A percentile compares a stretch with the other conserved stretches of the same genome.
These are phyloP conservation scores for Turritopsis rubra DNA, from an alignment of 30 jellyfish, hydroid and myxozoan genomes.

Conservation along the genomic window DNA sequence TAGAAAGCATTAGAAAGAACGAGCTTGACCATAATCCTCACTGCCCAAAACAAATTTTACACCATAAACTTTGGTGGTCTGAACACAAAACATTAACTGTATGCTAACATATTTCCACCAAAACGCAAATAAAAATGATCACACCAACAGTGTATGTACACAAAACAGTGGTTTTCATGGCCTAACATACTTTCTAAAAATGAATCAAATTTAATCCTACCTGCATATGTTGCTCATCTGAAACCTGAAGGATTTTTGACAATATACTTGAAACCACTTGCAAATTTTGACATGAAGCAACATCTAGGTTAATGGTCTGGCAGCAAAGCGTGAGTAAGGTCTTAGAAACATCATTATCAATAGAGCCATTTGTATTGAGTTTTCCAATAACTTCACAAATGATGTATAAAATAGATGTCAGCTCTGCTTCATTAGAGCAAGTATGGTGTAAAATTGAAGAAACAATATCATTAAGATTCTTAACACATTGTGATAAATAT, in stretches of 20 bases:
- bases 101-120: too few species aligned
- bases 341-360: not conserved
- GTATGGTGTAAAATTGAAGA: not conserved
- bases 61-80: too few species aligned
- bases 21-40: too few species aligned
- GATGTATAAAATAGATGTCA: not conserved
- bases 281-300: not conserved
- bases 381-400: not conserved
- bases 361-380: not conserved
- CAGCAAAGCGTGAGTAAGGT: not conserved
- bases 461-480: not conserved
- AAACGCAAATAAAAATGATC: too few species aligned
- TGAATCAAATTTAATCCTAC: not conserved
- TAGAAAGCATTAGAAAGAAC: too few species aligned
- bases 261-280: not conserved
- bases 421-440: not conserved
- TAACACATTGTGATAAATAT: not conserved
- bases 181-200: too few species aligned
- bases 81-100: too few species aligned
- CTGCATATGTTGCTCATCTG: not conserved
- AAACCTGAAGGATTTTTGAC: not conserved
- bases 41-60: too few species aligned
- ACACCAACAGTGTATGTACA: too few species aligned
- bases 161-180: too few species aligned
- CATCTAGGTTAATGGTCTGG: not conserved